Conservation (phyloP, 1,140 invertebrate species). For the Dinothrombium tinctorium region DNA sequence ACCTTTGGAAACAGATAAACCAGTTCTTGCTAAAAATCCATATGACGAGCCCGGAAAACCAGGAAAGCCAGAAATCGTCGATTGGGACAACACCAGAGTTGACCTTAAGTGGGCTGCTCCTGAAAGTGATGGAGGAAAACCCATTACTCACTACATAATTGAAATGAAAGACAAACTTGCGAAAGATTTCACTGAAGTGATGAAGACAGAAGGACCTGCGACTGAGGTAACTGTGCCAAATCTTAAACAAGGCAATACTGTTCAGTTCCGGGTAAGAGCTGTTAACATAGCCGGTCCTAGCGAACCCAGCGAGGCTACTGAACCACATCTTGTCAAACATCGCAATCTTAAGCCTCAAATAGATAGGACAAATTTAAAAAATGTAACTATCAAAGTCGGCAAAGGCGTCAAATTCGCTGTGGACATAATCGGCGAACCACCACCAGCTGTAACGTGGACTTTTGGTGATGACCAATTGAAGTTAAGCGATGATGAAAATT, state of each 20-base stretch:
- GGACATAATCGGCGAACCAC: slow-evolving; percentile 83
- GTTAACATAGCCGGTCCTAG: slow-evolving; percentile 86
- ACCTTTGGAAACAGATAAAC: slow-evolving; percentile 53
- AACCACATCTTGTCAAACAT: slow-evolving; percentile 7
- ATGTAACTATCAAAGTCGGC: slow-evolving; percentile 39
- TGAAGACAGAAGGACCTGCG: slow-evolving; percentile 48
- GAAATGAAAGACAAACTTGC: slow-evolving; percentile 85
- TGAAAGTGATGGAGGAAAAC: slow-evolving; percentile 68
- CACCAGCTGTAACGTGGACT: slow-evolving; percentile 60
- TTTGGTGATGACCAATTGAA: slow-evolving; percentile 27
- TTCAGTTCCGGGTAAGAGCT: slow-evolving; percentile 86
- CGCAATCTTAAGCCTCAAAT: slow-evolving; percentile 8
- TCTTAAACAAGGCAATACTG: slow-evolving; percentile 67
- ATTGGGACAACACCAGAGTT: slow-evolving; percentile 35
- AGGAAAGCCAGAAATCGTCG: slow-evolving; percentile 61
- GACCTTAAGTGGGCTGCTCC: slow-evolving; percentile 77
- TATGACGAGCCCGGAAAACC: slow-evolving; percentile 86
- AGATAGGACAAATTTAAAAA: slow-evolving; percentile 51
- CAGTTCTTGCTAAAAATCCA: slow-evolving; percentile 73
- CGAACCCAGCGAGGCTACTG: slow-evolving; percentile 41
- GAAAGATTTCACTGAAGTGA: slow-evolving; percentile 68
- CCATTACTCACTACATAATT: slow-evolving; percentile 62
- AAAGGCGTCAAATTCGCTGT: slow-evolving; percentile 52
- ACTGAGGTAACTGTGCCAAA: slow-evolving; percentile 53
- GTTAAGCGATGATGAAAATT: slow-evolving; percentile 42